Conservation (phyloP, 1,140 invertebrate genomes). For the roundworm (Caenorhabditis elegans) region WBcel235 BX284606.5:8581501-8582000, state of each 20-base stretch:
- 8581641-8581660: background rate
- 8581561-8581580: background rate
- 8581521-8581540: background rate
- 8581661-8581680: background rate
- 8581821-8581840: background rate
- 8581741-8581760: background rate
- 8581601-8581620: too few relatives aligned
- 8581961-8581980: slow-evolving; percentile 17
- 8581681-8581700: background rate
- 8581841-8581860: background rate
- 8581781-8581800: background rate
- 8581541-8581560: background rate
- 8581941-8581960: background rate
- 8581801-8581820: background rate
- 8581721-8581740: background rate
- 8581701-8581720: background rate
- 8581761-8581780: background rate
- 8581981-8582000: background rate
- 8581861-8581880: background rate
- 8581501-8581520: background rate
- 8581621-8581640: background rate
- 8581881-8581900: too few relatives aligned
- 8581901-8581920: background rate
- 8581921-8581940: too few relatives aligned
- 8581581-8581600: background rate